Conservation (phyloP, 2,113 vertebrate genomes). For the Bolborhynchus lineola region DNA sequence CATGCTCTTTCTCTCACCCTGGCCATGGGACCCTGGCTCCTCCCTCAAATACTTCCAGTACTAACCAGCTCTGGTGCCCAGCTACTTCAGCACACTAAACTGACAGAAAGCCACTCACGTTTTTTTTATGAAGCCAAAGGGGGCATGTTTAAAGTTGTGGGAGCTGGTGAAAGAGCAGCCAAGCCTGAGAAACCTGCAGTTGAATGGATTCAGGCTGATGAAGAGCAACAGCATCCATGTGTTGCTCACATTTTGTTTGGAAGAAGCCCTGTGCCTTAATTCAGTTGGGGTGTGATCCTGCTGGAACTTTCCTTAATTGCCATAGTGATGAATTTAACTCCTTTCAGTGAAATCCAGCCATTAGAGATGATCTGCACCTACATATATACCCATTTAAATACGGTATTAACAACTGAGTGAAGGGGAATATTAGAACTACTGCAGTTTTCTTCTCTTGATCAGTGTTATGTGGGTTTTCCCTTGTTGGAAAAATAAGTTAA, state of each 20-base stretch:
- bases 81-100: background rate
- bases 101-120: background rate
- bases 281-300: background rate
- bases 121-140: background rate
- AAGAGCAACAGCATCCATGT: background rate
- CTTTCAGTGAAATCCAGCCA: background rate
- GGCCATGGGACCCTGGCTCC: background rate
- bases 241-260: background rate
- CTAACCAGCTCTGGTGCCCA: background rate
- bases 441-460: background rate
- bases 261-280: background rate
- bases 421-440: background rate
- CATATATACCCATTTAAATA: background rate
- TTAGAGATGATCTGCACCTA: background rate
- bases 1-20: background rate
- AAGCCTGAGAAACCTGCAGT: background rate
- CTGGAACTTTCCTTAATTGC: background rate
- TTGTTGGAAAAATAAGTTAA: background rate
- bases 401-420: background rate
- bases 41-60: background rate
- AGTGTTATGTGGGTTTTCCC: background rate
- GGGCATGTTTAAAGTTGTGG: background rate
- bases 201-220: background rate
- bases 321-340: background rate
- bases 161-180: background rate